phyloP scores from a whole-genome alignment of 2,888 invertebrate species.

The Diploptera punctata region DNA sequence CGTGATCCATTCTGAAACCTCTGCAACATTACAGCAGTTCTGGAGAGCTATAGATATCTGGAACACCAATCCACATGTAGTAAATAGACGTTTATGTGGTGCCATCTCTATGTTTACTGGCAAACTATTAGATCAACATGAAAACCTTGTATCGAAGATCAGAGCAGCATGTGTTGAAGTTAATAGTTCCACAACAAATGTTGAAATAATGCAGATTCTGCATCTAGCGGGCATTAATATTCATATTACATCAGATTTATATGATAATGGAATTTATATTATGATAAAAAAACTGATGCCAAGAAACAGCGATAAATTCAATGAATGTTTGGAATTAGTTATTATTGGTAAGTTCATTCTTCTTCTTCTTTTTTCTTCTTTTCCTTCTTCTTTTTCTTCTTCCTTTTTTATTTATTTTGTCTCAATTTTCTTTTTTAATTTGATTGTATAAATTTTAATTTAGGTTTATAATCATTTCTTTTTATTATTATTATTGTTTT shows the following conservation, averaged over 20 bases:
- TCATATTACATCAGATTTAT: neutral
- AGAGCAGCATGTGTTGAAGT: neutral
- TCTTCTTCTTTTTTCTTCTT: too few relatives aligned
- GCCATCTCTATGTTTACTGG: constrained; percentile 44
- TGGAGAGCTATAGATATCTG: constrained; percentile 70
- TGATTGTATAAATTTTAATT: too few relatives aligned
- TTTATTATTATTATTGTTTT: too few relatives aligned
- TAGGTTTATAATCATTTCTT: too few relatives aligned
- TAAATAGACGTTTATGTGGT: constrained; percentile 75
- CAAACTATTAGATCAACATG: neutral
- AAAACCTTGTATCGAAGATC: neutral
- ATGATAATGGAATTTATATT: constrained; percentile 14
- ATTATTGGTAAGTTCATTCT: constrained; percentile 49
- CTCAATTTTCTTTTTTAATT: too few relatives aligned
- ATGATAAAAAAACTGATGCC: constrained; percentile 39
- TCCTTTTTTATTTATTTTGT: too few relatives aligned
- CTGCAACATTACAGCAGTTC: constrained; percentile 56
- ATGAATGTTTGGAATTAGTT: constrained; percentile 33
- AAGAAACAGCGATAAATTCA: constrained; percentile 34
- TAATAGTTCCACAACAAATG: neutral
- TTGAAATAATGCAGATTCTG: neutral
- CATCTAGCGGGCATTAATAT: neutral
- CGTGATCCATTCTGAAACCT: neutral
- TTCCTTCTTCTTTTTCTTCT: too few relatives aligned
- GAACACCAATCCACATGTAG: constrained; percentile 70